These are phyloP conservation scores for Epirrita christyi DNA, from an alignment of 2,888 invertebrate genomes.

Conservation along the genomic window DNA sequence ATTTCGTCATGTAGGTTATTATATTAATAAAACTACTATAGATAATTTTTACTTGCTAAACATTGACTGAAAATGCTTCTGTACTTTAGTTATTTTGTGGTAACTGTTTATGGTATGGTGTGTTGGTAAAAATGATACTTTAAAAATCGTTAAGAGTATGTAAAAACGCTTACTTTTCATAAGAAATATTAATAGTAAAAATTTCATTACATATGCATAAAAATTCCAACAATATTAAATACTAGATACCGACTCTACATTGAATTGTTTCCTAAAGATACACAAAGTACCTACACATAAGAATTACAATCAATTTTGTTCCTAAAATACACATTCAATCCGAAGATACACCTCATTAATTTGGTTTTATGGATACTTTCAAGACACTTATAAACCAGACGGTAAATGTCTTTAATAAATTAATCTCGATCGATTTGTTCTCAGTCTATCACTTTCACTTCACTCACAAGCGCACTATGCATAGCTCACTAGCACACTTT, in stretches of 20 bases:
- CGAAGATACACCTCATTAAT: constrained; percentile 15
- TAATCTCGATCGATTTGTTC: constrained; percentile 21
- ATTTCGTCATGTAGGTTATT: too few species aligned
- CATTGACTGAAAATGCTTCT: too few species aligned
- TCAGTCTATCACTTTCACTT: constrained; percentile 30
- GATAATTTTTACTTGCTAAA: too few species aligned
- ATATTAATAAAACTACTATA: too few species aligned
- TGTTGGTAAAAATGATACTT: too few species aligned
- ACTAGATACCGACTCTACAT: constrained; percentile 9
- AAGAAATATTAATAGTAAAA: background rate
- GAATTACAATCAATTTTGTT: constrained; percentile 1
- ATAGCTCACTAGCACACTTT: constrained; percentile 1
- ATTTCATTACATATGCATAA: background rate
- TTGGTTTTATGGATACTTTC: constrained; percentile 26
- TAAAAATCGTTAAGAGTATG: too few species aligned
- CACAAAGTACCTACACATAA: background rate
- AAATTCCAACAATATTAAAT: background rate
- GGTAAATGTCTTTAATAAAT: constrained; percentile 26
- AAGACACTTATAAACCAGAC: constrained; percentile 7
- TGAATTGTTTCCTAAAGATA: background rate
- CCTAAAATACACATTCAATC: constrained; percentile 8
- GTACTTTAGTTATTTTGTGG: too few species aligned
- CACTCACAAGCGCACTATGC: background rate
- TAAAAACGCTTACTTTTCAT: too few species aligned
- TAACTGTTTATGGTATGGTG: too few species aligned